Percentiles rank a stretch among this genome's conserved stretches.
These are phyloP conservation scores for Sturmia bella DNA, from an alignment of 2,888 invertebrate genomes.

Conservation along the genomic window DNA sequence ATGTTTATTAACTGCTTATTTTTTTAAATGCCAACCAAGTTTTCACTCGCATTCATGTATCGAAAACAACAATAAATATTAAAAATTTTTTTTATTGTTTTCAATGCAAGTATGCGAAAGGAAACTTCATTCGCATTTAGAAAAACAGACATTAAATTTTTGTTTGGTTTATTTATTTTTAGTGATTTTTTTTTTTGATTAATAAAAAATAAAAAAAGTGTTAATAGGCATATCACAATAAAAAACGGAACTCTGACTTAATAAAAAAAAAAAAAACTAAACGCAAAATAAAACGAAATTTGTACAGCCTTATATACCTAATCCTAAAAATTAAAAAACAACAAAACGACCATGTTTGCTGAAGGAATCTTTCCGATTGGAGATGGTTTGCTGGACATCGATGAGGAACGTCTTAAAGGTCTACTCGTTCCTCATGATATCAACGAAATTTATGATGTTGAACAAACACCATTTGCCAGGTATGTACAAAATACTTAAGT, in stretches of 20 bases:
- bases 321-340: slow-evolving; percentile 48
- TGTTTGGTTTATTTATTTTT: too few species aligned
- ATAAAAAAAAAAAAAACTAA: slow-evolving; percentile 5
- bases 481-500: too few species aligned
- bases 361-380: slow-evolving; percentile 82
- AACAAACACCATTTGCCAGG: slow-evolving; percentile 93
- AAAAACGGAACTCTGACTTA: not conserved
- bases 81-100: too few species aligned
- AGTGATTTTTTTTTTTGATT: too few species aligned
- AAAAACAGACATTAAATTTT: too few species aligned
- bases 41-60: too few species aligned
- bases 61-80: too few species aligned
- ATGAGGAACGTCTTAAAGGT: slow-evolving; percentile 86
- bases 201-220: slow-evolving; percentile 21
- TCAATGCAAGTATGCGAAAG: too few species aligned
- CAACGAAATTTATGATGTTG: slow-evolving; percentile 89
- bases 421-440: slow-evolving; percentile 89
- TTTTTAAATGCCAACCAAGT: too few species aligned
- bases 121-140: too few species aligned
- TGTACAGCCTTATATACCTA: slow-evolving; percentile 5
- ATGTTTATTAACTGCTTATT: slow-evolving; percentile 13
- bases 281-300: slow-evolving; percentile 6
- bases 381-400: slow-evolving; percentile 88
- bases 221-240: slow-evolving; percentile 1
- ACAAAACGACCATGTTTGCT: slow-evolving; percentile 77